Evolutionary conservation across 2,888 invertebrate species (phyloP).

Genomic region (Mycalesis mineus): DNA sequence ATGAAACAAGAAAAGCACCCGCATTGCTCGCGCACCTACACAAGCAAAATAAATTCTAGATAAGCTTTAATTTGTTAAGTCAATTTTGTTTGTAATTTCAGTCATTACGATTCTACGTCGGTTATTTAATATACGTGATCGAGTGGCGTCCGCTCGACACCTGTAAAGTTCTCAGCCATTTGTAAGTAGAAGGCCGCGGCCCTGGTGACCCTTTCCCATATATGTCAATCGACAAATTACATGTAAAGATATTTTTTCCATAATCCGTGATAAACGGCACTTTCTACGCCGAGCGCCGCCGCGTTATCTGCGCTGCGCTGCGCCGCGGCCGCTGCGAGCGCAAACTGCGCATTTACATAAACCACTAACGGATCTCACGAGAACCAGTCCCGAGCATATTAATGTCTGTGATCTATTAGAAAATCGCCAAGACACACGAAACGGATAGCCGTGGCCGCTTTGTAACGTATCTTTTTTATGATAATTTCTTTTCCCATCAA

Average conservation of each 20-base stretch:
- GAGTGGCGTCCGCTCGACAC: not conserved
- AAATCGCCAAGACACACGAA: constrained; percentile 60
- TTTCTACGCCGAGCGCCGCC: constrained; percentile 59
- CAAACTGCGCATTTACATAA: constrained; percentile 74
- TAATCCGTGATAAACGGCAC: constrained; percentile 56
- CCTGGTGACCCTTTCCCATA: constrained; percentile 24
- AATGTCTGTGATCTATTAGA: constrained; percentile 76
- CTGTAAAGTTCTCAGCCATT: not conserved
- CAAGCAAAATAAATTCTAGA: no score
- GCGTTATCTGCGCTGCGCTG: constrained; percentile 40
- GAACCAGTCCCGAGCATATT: constrained; percentile 69
- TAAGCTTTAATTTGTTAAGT: no score
- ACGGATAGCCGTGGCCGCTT: constrained; percentile 50
- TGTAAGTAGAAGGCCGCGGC: not conserved
- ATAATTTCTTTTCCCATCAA: constrained; percentile 56
- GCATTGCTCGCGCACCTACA: no score
- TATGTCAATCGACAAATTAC: constrained; percentile 24
- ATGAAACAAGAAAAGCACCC: no score
- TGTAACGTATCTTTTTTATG: constrained; percentile 55
- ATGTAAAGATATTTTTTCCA: constrained; percentile 36
- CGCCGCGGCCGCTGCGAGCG: constrained; percentile 36
- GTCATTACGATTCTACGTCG: no score
- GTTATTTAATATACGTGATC: not conserved
- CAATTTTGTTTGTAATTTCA: no score
- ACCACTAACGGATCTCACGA: constrained; percentile 75